Conservation (phyloP, 2,113 vertebrate species). For the Chloebia gouldiae region DNA sequence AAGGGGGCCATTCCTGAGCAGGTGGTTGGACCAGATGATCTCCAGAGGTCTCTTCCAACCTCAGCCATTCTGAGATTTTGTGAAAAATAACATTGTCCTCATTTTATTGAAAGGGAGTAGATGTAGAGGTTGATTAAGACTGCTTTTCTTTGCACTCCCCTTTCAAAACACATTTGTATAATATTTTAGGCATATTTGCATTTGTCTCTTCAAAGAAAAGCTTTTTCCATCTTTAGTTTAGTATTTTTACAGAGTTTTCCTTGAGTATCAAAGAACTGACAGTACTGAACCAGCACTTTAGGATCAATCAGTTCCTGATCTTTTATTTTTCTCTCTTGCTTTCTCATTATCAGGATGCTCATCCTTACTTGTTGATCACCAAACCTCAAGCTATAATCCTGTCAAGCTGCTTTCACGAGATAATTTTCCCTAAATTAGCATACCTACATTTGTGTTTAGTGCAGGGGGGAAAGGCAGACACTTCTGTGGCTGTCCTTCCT, state of each 20-base stretch:
- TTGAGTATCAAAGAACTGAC: neutral
- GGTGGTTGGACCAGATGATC: neutral
- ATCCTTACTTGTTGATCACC: neutral
- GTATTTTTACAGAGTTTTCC: neutral
- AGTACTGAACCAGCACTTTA: neutral
- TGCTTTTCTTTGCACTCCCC: neutral
- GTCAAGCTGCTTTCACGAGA: neutral
- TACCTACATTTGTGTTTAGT: neutral
- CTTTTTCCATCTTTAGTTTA: neutral
- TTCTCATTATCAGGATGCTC: neutral
- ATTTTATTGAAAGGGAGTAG: neutral
- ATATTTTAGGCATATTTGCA: neutral
- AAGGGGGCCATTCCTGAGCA: neutral
- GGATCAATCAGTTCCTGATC: neutral
- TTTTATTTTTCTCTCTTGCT: neutral
- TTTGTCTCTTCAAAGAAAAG: neutral
- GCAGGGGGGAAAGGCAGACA: neutral
- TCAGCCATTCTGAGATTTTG: neutral
- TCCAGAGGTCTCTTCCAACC: neutral
- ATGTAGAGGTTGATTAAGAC: neutral
- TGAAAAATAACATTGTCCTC: neutral
- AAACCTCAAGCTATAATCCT: neutral
- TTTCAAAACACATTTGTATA: neutral
- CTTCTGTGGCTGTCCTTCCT: neutral
- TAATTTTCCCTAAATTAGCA: neutral